Base-by-base conservation (phyloP, 2,888 invertebrate species). In the Argyresthia albistria region DNA sequence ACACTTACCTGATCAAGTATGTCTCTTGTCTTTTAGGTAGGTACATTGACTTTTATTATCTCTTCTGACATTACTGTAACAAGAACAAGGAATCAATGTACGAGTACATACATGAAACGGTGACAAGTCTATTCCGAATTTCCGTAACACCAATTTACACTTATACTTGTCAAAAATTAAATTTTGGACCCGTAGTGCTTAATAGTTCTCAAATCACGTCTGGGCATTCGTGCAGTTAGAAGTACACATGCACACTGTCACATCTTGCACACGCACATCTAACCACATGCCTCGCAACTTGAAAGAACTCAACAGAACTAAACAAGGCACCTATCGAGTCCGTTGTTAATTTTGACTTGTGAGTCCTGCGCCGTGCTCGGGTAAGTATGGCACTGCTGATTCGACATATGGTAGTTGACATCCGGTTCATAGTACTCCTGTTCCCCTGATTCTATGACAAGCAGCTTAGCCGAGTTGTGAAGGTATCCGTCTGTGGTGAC, bases 281-380 rank as follows among this genome's bases (percentile, higher is more conserved):
- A 25, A 6, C 25, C 25, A 25, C 25, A 25, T 4, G 25, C 3
- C 25, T 25, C 6, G 25, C 25, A 6, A 74, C 52, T 39, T 71
- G 63, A 65, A 65, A 63, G 48, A 53, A 39, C 12, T 11, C 43
- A 45, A 10, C 36, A 59, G 53, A 46, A 60, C 82, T 89, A 91
- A 66, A 90, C 91, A 77, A 91, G 89, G 70, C 91, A 91, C 56
- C 90, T 90, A 64, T 90, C 91, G 67, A 90, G 80, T 63, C 88
- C 89, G 69, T 78, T 88, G 63, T 79, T 83, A 66, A 89, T 87
- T 75, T 88, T 89, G 35, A 65, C 62, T 65, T 89, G 89, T 43
- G 74, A 58, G 54, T 88, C 89, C 51, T 77, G 69, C 37, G 80
- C 72, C 43, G 79, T 73, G 45, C 53, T 71, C 67, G 81, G 84